Base-by-base conservation (phyloP, 2,888 invertebrate species). In the Lapara coniferarum region DNA sequence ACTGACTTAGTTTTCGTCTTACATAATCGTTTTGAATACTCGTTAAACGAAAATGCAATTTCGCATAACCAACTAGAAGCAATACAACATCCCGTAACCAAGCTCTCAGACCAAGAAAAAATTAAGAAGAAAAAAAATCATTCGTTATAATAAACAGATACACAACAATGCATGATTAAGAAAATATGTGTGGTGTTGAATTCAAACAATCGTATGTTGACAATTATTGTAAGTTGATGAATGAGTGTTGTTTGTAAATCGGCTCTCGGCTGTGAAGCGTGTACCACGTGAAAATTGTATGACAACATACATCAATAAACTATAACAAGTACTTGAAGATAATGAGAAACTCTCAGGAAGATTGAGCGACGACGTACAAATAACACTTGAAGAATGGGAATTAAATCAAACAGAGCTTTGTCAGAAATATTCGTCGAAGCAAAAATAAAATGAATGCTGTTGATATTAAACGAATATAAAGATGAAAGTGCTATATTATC, bases 181-280 rank as follows among this genome's bases (percentile, higher is more conserved):
- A 52, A 66, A 66, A 66, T 52, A 53, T n/a, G 30, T 37, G 53
- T 51, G 51, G 66, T 66, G 53, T 66, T 66, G 30, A 66, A 53
- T 53, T 53, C 66, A 51, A 66, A 66, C 66, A 66, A 66, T 66
- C 14, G 30, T 37, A 37, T 66, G 53, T 66, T 66, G 30, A 66
- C 30, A 52, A 66, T 53, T 30, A 66, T 53, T 30, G 66, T 37
- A 37, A 37, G 37, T 37, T 66, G 66, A 52, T 66, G 66, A 66
- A 66, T 66, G 52, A 66, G 51, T 52, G 13, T 16, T 66, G 52
- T 66, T 66, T 66, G 53, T 53, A 66, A 66, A 66, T 63, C 19
- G n/a, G n/a, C n/a, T 49, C 49, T 19, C 19, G n/a, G 49, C 63
- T 7, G 19, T 19, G 7, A 49, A 12, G 16, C 13, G 19, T 46